Evolutionary conservation across 2,888 invertebrate genomes (phyloP).

Genomic region (Omphaloscelis lunosa): DNA sequence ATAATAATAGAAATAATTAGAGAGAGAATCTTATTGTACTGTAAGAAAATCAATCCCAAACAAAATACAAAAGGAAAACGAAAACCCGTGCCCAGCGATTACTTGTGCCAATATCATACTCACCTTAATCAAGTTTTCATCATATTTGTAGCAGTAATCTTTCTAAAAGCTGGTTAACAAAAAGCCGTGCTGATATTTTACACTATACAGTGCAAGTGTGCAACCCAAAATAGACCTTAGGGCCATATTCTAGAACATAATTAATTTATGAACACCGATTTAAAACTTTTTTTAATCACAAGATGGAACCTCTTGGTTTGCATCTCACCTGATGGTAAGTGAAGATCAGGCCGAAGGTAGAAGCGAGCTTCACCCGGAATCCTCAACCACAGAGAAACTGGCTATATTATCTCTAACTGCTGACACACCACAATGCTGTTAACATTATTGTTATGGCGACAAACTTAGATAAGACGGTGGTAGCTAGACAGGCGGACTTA

Average conservation of each 20-base stretch:
- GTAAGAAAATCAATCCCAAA: not conserved
- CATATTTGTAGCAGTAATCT: not conserved
- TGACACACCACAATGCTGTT: too few relatives aligned
- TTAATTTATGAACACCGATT: not conserved
- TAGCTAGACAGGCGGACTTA: too few relatives aligned
- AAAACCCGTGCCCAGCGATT: not conserved
- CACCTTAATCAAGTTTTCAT: not conserved
- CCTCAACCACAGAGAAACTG: too few relatives aligned
- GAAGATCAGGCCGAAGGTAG: too few relatives aligned
- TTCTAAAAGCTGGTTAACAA: not conserved
- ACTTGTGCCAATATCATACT: not conserved
- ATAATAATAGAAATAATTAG: not conserved
- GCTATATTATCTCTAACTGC: too few relatives aligned
- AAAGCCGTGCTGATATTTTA: slow-evolving; percentile 5
- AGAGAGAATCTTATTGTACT: not conserved
- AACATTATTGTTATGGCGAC: too few relatives aligned
- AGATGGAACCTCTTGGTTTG: too few relatives aligned
- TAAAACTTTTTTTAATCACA: not conserved
- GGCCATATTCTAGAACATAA: not conserved
- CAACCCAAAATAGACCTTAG: not conserved
- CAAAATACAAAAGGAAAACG: not conserved
- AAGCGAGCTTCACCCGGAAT: too few relatives aligned
- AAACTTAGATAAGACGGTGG: too few relatives aligned
- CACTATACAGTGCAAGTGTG: slow-evolving; percentile 2
- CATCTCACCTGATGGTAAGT: too few relatives aligned